Evolutionary conservation across 2,888 invertebrate genomes (phyloP).

Genomic region (Sarcophaga carnaria): DNA sequence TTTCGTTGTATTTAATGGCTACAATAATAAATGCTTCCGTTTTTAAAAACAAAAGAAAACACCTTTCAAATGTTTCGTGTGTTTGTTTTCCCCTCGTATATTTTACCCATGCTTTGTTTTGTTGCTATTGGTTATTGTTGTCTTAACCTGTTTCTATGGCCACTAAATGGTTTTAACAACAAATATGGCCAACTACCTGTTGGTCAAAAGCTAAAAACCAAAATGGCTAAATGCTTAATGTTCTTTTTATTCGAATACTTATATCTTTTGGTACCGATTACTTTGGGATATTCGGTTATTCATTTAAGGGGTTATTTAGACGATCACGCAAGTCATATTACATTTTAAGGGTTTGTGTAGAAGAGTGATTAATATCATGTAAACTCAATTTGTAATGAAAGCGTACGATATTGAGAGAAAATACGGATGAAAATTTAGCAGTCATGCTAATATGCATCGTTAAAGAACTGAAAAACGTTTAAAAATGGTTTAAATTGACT

Average conservation of each 20-base stretch:
- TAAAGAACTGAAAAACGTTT: no score
- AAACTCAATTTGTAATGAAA: no score
- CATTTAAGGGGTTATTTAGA: no score
- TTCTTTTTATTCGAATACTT: neutral
- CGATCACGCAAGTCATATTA: no score
- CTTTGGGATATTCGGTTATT: no score
- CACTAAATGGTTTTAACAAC: slow-evolving; percentile 54
- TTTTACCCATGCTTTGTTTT: neutral
- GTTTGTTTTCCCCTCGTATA: neutral
- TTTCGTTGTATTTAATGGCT: neutral
- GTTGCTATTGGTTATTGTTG: neutral
- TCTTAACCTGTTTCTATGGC: slow-evolving; percentile 46
- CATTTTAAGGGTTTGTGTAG: no score
- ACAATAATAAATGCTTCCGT: neutral
- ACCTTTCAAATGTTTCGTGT: neutral
- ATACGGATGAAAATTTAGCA: no score
- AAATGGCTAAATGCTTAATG: neutral
- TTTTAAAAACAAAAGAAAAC: neutral
- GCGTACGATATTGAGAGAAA: no score
- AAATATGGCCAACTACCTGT: slow-evolving; percentile 37
- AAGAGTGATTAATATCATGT: no score
- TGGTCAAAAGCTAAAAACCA: neutral
- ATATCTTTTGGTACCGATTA: no score
- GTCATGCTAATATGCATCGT: no score
- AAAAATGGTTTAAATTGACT: no score